These are phyloP conservation scores for Amazona ochrocephala DNA, from an alignment of 2,797 vertebrate genomes.

Conservation along the genomic window DNA sequence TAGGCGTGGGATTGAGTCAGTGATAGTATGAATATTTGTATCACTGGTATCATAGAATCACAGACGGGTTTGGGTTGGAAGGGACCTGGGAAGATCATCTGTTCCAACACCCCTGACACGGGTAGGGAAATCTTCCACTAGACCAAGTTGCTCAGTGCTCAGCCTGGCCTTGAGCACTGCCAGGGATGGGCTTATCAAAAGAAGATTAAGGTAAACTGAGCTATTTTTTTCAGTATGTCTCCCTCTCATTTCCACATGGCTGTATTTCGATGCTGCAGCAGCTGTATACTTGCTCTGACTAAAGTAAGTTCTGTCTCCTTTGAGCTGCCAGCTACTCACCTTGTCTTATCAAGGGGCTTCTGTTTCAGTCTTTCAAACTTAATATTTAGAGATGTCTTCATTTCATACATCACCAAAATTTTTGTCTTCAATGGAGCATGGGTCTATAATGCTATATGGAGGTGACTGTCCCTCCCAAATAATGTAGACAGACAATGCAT, in stretches of 20 bases:
- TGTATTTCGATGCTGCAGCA: not conserved
- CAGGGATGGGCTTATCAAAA: not conserved
- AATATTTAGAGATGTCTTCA: not conserved
- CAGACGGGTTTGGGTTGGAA: not conserved
- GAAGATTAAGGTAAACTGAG: not conserved
- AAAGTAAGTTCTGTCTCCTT: not conserved
- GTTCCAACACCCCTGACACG: not conserved
- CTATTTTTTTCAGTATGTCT: accelerated
- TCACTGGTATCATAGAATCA: not conserved
- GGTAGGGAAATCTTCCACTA: not conserved
- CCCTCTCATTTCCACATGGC: not conserved
- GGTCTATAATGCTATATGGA: not conserved
- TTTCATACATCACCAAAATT: not conserved
- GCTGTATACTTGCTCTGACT: not conserved
- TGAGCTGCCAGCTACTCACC: not conserved
- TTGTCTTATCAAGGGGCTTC: not conserved
- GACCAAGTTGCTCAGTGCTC: not conserved
- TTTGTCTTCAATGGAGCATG: not conserved
- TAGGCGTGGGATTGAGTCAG: not conserved
- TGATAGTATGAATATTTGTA: not conserved
- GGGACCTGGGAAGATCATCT: not conserved
- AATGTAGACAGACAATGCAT: not conserved
- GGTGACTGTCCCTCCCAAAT: not conserved
- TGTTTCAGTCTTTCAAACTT: not conserved
- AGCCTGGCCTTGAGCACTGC: not conserved